These are phyloP conservation scores for Sarcophaga peregrina DNA, from an alignment of 1,140 invertebrate genomes.

Conservation along the genomic window DNA sequence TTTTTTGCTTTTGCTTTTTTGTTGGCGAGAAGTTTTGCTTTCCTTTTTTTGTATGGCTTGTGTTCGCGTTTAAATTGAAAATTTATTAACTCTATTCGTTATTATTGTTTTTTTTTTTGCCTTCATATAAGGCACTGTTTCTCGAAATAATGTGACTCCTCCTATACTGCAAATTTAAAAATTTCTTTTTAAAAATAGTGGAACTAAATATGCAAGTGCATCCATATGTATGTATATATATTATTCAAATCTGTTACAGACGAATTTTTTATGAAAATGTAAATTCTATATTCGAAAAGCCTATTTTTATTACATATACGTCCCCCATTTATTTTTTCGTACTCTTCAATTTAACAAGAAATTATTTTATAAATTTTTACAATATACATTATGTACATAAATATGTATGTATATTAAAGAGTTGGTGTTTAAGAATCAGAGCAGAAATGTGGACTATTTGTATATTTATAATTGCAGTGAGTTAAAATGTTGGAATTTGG, in stretches of 20 bases:
- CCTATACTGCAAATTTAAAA: no score
- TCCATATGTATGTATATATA: neutral
- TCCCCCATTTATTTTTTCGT: no score
- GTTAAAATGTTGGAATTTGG: neutral
- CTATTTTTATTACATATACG: no score
- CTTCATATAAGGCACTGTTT: no score
- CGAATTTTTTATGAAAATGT: no score
- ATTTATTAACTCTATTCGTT: conserved; percentile 29
- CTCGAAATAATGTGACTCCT: no score
- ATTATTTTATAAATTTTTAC: no score
- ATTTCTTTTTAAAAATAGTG: no score
- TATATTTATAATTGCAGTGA: neutral
- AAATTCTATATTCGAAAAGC: no score
- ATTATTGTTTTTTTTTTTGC: neutral
- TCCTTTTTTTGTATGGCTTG: neutral
- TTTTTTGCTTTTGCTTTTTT: neutral
- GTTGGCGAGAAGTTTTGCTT: neutral
- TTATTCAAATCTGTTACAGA: no score
- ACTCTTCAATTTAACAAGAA: no score
- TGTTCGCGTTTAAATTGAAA: conserved; percentile 31
- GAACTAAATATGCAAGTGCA: neutral
- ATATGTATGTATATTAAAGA: neutral
- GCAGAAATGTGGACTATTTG: neutral
- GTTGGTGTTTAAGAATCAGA: neutral
- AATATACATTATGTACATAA: no score